These are phyloP conservation scores for Zoanthus sansibaricus DNA, from an alignment of 92 coral and sea anemone species.

Conservation along the genomic window DNA sequence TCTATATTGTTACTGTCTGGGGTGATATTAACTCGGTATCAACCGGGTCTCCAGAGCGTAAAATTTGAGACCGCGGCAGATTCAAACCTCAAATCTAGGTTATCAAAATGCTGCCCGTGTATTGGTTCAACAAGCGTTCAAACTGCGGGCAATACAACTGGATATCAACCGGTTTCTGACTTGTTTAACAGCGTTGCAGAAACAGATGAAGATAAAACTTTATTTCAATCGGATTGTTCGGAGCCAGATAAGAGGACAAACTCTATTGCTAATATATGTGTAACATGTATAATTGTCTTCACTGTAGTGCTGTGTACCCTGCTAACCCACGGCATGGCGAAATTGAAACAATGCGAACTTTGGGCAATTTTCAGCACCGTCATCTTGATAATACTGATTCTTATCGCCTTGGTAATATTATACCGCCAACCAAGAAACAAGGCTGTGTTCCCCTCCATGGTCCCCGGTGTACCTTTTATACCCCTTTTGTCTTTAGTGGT, in stretches of 20 bases:
- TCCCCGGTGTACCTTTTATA: constrained; percentile 76
- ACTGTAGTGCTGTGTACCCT: constrained; percentile 67
- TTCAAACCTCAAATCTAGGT: background rate
- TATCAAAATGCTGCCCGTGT: constrained; percentile 7
- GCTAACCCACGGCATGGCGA: constrained; percentile 48
- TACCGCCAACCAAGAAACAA: constrained; percentile 75
- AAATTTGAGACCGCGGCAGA: background rate
- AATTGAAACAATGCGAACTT: constrained; percentile 26
- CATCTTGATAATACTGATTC: constrained; percentile 50
- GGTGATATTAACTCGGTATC: constrained; percentile 86
- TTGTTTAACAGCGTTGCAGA: constrained; percentile 5
- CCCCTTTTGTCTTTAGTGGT: constrained; percentile 81
- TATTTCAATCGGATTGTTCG: background rate
- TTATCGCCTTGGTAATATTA: constrained; percentile 63
- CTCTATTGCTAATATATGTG: constrained; percentile 63
- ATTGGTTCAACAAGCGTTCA: background rate
- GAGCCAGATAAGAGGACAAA: constrained; percentile 33
- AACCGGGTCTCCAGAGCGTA: constrained; percentile 54
- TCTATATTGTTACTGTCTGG: constrained; percentile 79
- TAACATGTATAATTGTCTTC: constrained; percentile 57
- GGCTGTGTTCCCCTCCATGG: constrained; percentile 81
- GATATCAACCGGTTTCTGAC: background rate
- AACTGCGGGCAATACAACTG: background rate
- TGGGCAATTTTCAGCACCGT: constrained; percentile 54
- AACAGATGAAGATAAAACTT: background rate